Base-by-base conservation (phyloP, 2,113 vertebrate species). In the Psilopsiagon aymara region DNA sequence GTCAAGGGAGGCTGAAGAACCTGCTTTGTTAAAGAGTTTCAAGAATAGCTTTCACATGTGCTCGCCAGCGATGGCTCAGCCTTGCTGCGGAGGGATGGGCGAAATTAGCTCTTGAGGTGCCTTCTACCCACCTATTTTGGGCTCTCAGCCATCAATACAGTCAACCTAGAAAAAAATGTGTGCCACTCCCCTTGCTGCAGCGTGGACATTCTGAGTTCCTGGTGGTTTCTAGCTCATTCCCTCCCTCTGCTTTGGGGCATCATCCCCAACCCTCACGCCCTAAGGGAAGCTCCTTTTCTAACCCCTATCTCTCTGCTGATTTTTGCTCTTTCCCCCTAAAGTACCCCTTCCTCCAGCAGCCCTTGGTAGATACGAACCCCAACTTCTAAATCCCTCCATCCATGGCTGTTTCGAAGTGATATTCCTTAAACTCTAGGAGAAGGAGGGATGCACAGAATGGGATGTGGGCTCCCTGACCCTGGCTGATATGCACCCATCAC, bases 21-120 rank as follows among this genome's bases (percentile, higher is more conserved):
- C 84, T 87, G 89, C 94, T 95, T 97, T 89, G 93, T 96, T 94
- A 94, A 82, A 94, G 92, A 46, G 80, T 94, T 93, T 96, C 89
- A 89, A 96, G 95, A 97, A 97, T 75, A 96, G 94, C 89, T 92
- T 91, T 66, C 93, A 52, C 82, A 73, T 24, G 21, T 76, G 75
- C 90, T 85, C 82, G 96, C 87, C 74, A 59, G 92, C 2, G 0
- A 64, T 47, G 77, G 33, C 84, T 75, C 91, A 87, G 93, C 93
- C 95, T 95, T 46, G 3, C 53, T 80, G 84, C 93, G 76, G 84
- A 71, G 94, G 81, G 75, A 91, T 4, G 0, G 87, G 90, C 67
- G 90, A 90, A 97, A 96, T 95, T 79, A 95, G 87, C 75, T 95
- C 90, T 82, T 66, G 87, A 95, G 87, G 94, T 95, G 82, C 93